phyloP scores from a whole-genome alignment of 2,113 vertebrate species.

The Acanthochromis polyacanthus region DNA sequence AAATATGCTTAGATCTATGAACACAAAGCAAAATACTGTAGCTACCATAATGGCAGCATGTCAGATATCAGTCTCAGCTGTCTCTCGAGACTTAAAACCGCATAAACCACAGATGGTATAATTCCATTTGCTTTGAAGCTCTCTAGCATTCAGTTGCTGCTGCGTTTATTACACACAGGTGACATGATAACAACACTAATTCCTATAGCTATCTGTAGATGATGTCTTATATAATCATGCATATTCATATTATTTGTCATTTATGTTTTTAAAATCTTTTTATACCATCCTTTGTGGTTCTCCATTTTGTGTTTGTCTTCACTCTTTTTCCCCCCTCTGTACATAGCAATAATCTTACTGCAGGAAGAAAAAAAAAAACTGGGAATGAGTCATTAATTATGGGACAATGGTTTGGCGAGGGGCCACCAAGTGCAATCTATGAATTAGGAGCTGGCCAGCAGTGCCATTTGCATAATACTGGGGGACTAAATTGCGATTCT shows the following conservation, averaged over 20 bases:
- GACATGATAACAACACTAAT: constrained; percentile 15
- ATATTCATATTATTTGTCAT: constrained; percentile 7
- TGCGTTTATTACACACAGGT: constrained; percentile 37
- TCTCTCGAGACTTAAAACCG: constrained; percentile 51
- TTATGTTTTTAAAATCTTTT: constrained; percentile 15
- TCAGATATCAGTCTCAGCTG: constrained; percentile 35
- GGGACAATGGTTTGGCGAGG: constrained; percentile 70
- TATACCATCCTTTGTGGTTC: constrained; percentile 11
- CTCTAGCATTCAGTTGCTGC: constrained; percentile 50
- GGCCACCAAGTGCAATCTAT: constrained; percentile 71
- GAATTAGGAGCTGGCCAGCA: constrained; percentile 76
- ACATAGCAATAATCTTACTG: constrained; percentile 59
- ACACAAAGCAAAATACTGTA: constrained; percentile 35
- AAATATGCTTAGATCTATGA: constrained; percentile 22
- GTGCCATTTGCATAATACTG: constrained; percentile 75
- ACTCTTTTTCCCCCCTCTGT: neutral
- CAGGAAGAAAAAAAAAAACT: constrained; percentile 24
- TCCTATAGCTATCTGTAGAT: constrained; percentile 11
- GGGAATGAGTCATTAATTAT: constrained; percentile 76
- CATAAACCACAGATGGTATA: constrained; percentile 64
- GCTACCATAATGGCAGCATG: constrained; percentile 49
- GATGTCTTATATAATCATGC: neutral
- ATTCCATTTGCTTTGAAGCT: constrained; percentile 61
- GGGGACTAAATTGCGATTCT: constrained; percentile 71
- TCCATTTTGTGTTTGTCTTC: constrained; percentile 29